These are phyloP conservation scores for Drosophila aldrichi DNA, from an alignment of 2,888 invertebrate species.

Conservation along the genomic window DNA sequence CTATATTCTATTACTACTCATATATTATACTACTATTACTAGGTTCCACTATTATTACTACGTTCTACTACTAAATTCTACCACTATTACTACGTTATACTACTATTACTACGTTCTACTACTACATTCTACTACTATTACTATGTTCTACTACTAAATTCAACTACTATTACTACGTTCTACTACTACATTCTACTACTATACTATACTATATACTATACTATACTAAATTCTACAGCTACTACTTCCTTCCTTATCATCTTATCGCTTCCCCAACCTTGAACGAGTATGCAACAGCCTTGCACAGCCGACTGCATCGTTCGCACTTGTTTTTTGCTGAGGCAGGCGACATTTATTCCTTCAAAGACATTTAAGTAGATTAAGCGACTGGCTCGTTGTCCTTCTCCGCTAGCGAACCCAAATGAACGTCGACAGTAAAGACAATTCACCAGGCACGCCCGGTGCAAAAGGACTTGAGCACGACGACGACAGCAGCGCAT, in stretches of 20 bases:
- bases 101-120: neutral
- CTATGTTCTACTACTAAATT: neutral
- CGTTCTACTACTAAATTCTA: neutral
- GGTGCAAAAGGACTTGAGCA: conserved; percentile 74
- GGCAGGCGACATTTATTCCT: conserved; percentile 40
- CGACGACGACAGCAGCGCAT: conserved; percentile 51
- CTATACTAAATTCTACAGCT: too few relatives aligned
- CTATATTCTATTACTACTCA: neutral
- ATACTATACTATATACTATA: too few relatives aligned
- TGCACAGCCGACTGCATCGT: neutral
- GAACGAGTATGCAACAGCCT: neutral
- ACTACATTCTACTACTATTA: neutral
- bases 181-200: neutral
- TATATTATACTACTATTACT: neutral
- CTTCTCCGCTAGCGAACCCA: conserved; percentile 64
- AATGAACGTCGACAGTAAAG: conserved; percentile 80
- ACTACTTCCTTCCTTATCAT: neutral
- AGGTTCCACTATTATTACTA: neutral
- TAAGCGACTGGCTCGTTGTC: conserved; percentile 77
- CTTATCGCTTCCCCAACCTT: neutral
- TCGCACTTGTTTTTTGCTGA: conserved; percentile 38
- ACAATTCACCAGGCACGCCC: conserved; percentile 77
- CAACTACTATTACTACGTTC: neutral
- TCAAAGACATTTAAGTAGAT: conserved; percentile 81
- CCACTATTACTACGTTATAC: neutral